Percentiles rank a stretch among this genome's conserved stretches.
These are phyloP conservation scores for Liposcelis brunnea DNA, from an alignment of 2,888 invertebrate species.

Conservation along the genomic window DNA sequence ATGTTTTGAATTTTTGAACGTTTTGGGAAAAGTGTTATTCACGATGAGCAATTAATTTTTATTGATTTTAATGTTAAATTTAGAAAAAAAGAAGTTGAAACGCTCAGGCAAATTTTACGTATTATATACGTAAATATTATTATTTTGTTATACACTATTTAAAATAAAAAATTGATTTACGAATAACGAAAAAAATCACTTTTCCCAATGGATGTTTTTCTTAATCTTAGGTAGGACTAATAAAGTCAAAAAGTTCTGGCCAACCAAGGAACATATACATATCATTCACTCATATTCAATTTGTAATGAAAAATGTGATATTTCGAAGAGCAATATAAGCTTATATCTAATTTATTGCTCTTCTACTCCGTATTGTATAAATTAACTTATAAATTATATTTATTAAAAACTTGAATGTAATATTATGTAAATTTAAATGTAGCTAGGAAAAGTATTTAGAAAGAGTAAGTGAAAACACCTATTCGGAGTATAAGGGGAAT, in stretches of 20 bases:
- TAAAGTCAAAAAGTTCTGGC: constrained; percentile 8
- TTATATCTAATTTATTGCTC: constrained; percentile 1
- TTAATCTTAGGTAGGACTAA: neutral
- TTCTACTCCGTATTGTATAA: neutral
- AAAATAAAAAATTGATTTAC: neutral
- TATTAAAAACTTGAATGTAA: neutral
- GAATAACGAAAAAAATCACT: neutral
- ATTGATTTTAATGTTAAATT: neutral
- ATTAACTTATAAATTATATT: constrained; percentile 4
- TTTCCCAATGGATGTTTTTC: neutral
- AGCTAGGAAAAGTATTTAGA: no score
- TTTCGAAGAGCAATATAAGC: constrained; percentile 4
- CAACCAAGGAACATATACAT: constrained; percentile 17
- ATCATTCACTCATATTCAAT: constrained; percentile 15
- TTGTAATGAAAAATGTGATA: constrained; percentile 14
- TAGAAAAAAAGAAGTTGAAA: neutral
- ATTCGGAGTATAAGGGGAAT: no score
- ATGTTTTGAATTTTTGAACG: no score
- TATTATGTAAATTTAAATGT: neutral
- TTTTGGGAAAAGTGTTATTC: no score
- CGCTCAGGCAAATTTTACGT: neutral
- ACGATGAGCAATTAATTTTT: neutral
- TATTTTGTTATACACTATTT: neutral
- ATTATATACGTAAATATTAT: neutral
- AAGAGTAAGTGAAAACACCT: no score